Conservation (phyloP, 2,113 vertebrate genomes). For the Tetrao urogallus region DNA sequence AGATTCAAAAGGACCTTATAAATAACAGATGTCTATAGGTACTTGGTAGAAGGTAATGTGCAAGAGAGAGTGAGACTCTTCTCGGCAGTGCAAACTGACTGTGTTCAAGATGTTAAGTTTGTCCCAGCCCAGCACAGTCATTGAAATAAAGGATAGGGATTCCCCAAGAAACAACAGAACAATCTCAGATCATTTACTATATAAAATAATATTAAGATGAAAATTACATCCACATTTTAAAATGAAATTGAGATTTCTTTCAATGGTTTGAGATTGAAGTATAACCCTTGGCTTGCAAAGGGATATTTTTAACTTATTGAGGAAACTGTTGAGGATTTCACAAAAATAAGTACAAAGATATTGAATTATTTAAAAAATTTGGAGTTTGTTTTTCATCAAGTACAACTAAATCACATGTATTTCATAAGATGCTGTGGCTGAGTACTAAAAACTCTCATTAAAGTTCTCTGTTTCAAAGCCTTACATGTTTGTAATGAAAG, state of each 20-base stretch:
- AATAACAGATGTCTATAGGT: not conserved
- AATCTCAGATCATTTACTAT: not conserved
- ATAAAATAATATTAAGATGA: not conserved
- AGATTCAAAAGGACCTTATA: not conserved
- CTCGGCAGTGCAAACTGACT: not conserved
- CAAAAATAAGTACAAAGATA: not conserved
- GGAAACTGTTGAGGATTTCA: not conserved
- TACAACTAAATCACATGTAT: not conserved
- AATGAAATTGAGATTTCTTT: not conserved
- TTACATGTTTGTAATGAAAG: not conserved
- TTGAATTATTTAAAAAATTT: not conserved
- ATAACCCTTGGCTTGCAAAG: slow-evolving; percentile 39
- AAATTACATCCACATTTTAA: slow-evolving; percentile 17
- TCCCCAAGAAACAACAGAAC: not conserved
- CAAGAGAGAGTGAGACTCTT: not conserved
- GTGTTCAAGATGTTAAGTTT: not conserved
- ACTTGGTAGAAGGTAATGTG: not conserved
- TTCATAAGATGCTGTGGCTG: not conserved
- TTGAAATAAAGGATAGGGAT: not conserved
- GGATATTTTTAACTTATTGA: slow-evolving; percentile 4
- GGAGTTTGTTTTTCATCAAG: not conserved
- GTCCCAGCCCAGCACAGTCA: not conserved
- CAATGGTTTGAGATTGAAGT: not conserved
- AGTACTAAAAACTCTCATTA: not conserved
- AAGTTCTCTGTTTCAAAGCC: slow-evolving; percentile 7